Evolutionary conservation across 2,888 invertebrate genomes (phyloP).

Genomic region (Limnephilus auricula): DNA sequence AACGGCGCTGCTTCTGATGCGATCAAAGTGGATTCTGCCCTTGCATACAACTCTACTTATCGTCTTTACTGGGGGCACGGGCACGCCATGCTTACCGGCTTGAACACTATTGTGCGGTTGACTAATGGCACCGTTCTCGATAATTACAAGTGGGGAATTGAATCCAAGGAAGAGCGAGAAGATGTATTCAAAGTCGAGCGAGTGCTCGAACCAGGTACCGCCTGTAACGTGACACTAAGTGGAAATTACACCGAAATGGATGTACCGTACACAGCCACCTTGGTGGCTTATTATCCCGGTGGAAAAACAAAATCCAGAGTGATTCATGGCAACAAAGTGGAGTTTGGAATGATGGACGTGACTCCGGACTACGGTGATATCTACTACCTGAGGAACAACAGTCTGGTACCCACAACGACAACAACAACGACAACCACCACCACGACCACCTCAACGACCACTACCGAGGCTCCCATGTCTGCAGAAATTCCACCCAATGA

Average conservation of each 20-base stretch:
- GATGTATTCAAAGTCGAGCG: conserved; percentile 80
- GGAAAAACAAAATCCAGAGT: conserved; percentile 78
- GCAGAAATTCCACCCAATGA: conserved; percentile 71
- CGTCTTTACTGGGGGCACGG: conserved; percentile 88
- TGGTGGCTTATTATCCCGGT: conserved; percentile 84
- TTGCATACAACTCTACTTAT: conserved; percentile 84
- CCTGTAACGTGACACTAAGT: conserved; percentile 87
- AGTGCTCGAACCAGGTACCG: conserved; percentile 86
- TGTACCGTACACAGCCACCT: conserved; percentile 84
- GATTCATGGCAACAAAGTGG: conserved; percentile 81
- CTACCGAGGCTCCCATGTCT: conserved; percentile 75
- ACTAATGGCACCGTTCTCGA: conserved; percentile 78
- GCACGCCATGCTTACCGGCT: conserved; percentile 84
- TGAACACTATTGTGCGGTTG: conserved; percentile 81
- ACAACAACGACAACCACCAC: conserved; percentile 81
- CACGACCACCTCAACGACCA: conserved; percentile 77
- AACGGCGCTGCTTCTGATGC: conserved; percentile 77
- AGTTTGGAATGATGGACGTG: conserved; percentile 83
- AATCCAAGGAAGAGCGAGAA: conserved; percentile 77
- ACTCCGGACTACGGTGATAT: conserved; percentile 85
- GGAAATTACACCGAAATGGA: conserved; percentile 87
- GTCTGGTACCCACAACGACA: conserved; percentile 87
- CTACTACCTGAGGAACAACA: conserved; percentile 87
- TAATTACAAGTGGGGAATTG: conserved; percentile 85
- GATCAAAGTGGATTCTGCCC: conserved; percentile 84